phyloP scores from a whole-genome alignment of 2,113 vertebrate species.

The Amia ocellicauda region DNA sequence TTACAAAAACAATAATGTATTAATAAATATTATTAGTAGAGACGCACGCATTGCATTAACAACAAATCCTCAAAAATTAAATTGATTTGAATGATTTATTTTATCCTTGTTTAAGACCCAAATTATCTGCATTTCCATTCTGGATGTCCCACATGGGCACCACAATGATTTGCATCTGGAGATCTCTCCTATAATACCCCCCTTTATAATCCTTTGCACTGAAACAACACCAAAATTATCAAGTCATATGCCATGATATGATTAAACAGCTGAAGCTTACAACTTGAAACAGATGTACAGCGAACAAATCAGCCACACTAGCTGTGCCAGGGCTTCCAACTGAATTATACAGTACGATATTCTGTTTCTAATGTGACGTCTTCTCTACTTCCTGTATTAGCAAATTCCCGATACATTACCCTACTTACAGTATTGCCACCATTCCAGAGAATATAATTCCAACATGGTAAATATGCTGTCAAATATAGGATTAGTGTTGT shows the following conservation, averaged over 20 bases:
- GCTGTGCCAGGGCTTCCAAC: slow-evolving; percentile 15
- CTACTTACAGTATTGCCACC: no score
- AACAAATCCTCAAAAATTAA: no score
- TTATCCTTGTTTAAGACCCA: slow-evolving; percentile 18
- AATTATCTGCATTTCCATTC: slow-evolving; percentile 18
- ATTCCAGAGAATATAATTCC: no score
- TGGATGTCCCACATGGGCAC: slow-evolving; percentile 17
- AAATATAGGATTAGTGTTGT: no score
- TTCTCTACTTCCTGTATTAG: not conserved
- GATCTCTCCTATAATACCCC: not conserved
- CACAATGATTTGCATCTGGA: slow-evolving; percentile 20
- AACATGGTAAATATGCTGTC: no score
- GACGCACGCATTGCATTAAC: no score
- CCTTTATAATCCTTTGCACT: no score
- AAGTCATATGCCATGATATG: slow-evolving; percentile 28
- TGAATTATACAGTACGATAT: slow-evolving; percentile 41
- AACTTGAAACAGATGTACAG: slow-evolving; percentile 34
- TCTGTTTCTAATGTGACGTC: no score
- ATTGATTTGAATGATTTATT: no score
- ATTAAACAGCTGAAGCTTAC: slow-evolving; percentile 40
- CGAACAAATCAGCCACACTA: slow-evolving; percentile 7
- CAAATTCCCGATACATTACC: not conserved
- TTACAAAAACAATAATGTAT: no score
- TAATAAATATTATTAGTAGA: no score
- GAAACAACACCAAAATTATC: slow-evolving; percentile 33